These are phyloP conservation scores for Clivina fossor DNA, from an alignment of 2,888 invertebrate genomes.

Conservation along the genomic window DNA sequence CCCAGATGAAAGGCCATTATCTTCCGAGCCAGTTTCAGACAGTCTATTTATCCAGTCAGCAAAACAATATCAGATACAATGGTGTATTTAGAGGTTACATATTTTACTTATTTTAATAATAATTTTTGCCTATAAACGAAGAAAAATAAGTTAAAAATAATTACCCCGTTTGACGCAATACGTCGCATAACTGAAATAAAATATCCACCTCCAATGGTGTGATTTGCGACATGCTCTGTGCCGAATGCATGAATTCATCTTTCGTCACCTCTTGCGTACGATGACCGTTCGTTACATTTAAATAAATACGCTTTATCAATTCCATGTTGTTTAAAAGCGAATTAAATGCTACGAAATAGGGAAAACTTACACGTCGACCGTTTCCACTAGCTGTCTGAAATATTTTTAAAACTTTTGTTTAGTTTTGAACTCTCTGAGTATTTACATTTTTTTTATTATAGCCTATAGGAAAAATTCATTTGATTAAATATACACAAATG, in stretches of 20 bases:
- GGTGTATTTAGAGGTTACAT: conserved; percentile 2
- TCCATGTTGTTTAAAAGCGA: conserved; percentile 98
- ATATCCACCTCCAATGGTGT: conserved; percentile 97
- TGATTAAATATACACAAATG: too few species aligned
- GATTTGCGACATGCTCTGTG: conserved; percentile 97
- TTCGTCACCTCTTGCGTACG: conserved; percentile 85
- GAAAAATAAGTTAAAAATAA: conserved; percentile 45
- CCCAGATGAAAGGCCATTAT: conserved; percentile 42
- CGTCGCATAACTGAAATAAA: conserved; percentile 86
- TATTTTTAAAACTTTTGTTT: conserved; percentile 6
- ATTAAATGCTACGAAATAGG: conserved; percentile 98
- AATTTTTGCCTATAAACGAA: conserved; percentile 22
- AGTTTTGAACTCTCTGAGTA: too few species aligned
- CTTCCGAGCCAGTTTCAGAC: conserved; percentile 37
- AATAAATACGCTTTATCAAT: conserved; percentile 91
- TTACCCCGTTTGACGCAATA: conserved; percentile 88
- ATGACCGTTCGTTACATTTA: conserved; percentile 86
- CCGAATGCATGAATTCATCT: conserved; percentile 96
- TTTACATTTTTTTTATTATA: too few species aligned
- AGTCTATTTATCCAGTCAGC: conserved; percentile 35
- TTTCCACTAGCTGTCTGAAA: conserved; percentile 69
- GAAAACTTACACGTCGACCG: conserved; percentile 88
- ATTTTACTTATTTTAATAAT: too few species aligned
- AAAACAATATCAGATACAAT: conserved; percentile 28
- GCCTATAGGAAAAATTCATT: too few species aligned